Evolutionary conservation across 2,888 invertebrate species (phyloP), one percentile per base, ranked within the genome.

Genomic region (Drosophila picticornis): DNA sequence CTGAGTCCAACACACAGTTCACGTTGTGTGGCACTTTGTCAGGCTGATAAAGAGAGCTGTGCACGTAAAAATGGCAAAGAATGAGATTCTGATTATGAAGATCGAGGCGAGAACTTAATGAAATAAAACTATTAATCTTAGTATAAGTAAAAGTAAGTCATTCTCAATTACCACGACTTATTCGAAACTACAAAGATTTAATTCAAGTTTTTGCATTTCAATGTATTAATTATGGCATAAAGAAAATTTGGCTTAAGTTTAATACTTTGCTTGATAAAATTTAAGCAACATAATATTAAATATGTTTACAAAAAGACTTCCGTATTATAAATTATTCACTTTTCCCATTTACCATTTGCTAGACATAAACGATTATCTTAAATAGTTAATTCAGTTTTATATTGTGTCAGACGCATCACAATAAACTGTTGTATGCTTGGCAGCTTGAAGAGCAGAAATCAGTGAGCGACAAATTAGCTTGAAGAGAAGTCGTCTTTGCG

Each of bases 401-500:
- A 46, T 43, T 19, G 22, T 19, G 29, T 13, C 27, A 25, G 19
- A 57, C 57, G 31, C 29, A 31, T 19, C 31, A 55, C 19, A 40
- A 22, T 27, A 32, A 63, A 16, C 51, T 38, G 25, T 29, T 50
- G 27, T 5, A 31, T 25, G 27, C 68, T 22, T 72, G 31, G 53
- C 22, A 29, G 40, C 34, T n/a, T 11, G 32, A 77, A 86, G 86
- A 86, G 86, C 34, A 25, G 25, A 48, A 40, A 2, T 29, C 7
- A 36, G 27, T 56, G 60, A 68, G 71, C 22, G 29, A 13, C 16
- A 25, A 50, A 27, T 50, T 50, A 50, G 16, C 19, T 4, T 7
- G 27, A 65, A 78, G 68, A 68, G 76, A 64, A 56, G 31, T 13
- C n/a, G 22, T 16, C 16, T 46, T 25, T 67, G 62, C 64, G 80